Evolutionary conservation across 2,113 vertebrate species (phyloP).

Genomic region (Pogona vitticeps): DNA sequence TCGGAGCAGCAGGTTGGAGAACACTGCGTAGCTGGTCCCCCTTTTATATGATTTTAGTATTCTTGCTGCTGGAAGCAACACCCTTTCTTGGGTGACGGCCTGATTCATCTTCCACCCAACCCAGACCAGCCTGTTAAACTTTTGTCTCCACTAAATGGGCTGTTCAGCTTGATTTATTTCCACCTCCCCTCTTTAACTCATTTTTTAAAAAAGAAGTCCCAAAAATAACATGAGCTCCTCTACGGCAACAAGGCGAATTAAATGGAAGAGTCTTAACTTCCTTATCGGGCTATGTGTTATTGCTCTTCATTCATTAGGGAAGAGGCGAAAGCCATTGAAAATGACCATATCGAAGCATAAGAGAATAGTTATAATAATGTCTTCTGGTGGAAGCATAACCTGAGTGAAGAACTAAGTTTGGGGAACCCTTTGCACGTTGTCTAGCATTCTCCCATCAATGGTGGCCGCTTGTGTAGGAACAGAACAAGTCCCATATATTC

Average conservation of each 20-base stretch:
- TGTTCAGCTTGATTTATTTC: slow-evolving; percentile 61
- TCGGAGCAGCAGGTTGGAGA: slow-evolving; percentile 64
- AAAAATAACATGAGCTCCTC: slow-evolving; percentile 61
- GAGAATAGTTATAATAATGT: neutral
- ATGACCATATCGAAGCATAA: neutral
- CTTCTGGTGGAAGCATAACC: neutral
- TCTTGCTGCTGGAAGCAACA: slow-evolving; percentile 39
- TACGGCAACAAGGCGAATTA: slow-evolving; percentile 42
- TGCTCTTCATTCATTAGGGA: too few species aligned
- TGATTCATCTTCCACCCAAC: slow-evolving; percentile 72
- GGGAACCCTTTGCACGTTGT: neutral
- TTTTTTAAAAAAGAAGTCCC: slow-evolving; percentile 46
- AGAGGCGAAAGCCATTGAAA: neutral
- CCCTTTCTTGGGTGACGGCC: slow-evolving; percentile 58
- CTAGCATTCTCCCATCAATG: neutral
- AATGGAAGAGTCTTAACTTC: slow-evolving; percentile 35
- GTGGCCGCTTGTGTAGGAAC: neutral
- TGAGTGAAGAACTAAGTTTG: neutral
- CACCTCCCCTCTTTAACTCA: slow-evolving; percentile 47
- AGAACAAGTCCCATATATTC: neutral
- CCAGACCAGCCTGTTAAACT: slow-evolving; percentile 61
- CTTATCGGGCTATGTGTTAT: neutral
- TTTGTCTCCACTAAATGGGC: slow-evolving; percentile 57
- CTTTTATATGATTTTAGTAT: slow-evolving; percentile 71
- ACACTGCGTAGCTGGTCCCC: neutral